Base-by-base conservation (phyloP, 2,888 invertebrate species). In the Agonopterix arenella region DNA sequence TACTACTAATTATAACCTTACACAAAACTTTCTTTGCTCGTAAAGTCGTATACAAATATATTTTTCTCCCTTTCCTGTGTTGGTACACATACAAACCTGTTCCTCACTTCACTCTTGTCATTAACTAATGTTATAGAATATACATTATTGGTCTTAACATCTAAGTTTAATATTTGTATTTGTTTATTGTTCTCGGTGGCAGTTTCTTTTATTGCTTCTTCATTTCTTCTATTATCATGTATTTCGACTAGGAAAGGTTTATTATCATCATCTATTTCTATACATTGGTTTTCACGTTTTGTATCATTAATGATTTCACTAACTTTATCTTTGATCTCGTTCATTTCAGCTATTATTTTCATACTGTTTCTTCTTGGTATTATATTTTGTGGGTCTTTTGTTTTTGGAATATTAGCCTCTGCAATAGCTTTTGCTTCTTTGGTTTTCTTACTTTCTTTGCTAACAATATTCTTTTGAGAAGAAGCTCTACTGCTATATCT, bases 31-130 rank as follows among this genome's bases (percentile, higher is more conserved):
- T 89, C 89, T 61, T 89, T 89, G 73, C 80, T 79, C 62, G 72
- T 84, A 74, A 83, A 85, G 69, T 89, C 85, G 79, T 86, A 88
- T 84, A 89, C 86, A 83, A 85, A 84, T 80, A 86, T 84, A 78
- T 84, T 86, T 70, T 64, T 82, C 52, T 86, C 86, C 63, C 65
- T 78, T 52, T 74, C 72, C 57, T 80, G 76, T 57, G 74, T 68
- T 55, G 88, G 88, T 57, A 86, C 80, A 63, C 85, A 89, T 44
- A 88, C 83, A 64, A 85, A 88, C 60, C 76, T 84, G 56, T 82
- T 86, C 54, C 62, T 79, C 45, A 76, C 73, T 50, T 86, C 86
- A 49, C 54, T 60, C 41, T 56, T 60, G n/a, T 84, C 84, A 54
- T 73, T 84, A 67, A 86, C 88, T 79, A 89, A 70, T 47, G 85